Evolutionary conservation across 2,888 invertebrate genomes (phyloP), one percentile per base, ranked within the genome.

Genomic region (Conops quadrifasciatus): DNA sequence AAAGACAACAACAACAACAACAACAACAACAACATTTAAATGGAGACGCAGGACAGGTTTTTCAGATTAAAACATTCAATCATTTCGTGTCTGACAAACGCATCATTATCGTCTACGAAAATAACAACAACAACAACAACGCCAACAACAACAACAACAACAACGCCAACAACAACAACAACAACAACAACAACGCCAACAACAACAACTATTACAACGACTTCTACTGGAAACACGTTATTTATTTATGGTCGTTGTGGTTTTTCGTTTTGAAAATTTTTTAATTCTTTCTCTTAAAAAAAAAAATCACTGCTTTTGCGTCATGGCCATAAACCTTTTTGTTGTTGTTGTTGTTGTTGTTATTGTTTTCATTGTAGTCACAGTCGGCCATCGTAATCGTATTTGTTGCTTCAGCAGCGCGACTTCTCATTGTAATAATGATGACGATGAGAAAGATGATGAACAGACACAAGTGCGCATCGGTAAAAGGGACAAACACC

Each of bases 41-140:
- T 26, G 36, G 60, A 15, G 15, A n/a, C 24, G 19, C 49, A 28
- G 49, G 64, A 64, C 63, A 49, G 64, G 64, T 64, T 64, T 36
- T 49, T 2, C 49, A 30, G 64, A 64, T 64, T 64, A 64, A 28
- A n/a, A 24, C 47, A n/a, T 64, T 64, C 64, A 64, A 64, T 64
- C 64, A 49, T 26, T n/a, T 36, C 9, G 4, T 36, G 36, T 36
- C 36, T 36, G 36, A 9, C 36, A 36, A 36, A 36, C 36, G 36
- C 36, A 36, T 36, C 9, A 36, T 36, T 36, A 36, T 36, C 36
- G 36, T 36, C 36, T 36, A 36, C 9, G 26, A 24, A 58, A 28
- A 7, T 28, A 15, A 58, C 13, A 58, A 58, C 28, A 36, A 36
- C 36, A 36, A 36, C 9, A 36, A 9, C 36, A 9, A 4, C 5